Conservation (phyloP, 2,888 invertebrate genomes). For the Kuschelorhynchus macadamiae region DNA sequence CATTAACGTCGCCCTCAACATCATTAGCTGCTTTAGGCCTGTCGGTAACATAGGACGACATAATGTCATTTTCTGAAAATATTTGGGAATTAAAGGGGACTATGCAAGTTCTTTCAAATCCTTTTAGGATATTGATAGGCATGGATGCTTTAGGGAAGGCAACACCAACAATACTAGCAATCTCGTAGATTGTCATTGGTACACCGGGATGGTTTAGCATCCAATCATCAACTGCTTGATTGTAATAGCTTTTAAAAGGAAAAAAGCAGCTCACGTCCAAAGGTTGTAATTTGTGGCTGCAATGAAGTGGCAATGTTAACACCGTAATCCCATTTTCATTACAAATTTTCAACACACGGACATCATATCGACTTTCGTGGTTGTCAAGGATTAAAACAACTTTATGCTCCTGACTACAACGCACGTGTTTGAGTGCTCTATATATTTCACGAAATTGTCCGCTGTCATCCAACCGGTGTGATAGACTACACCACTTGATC, state of each 20-base stretch:
- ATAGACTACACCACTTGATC: conserved; percentile 7
- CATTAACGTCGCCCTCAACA: not conserved
- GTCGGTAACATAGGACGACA: too few relatives aligned
- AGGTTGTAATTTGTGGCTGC: too few relatives aligned
- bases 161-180: too few relatives aligned
- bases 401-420: conserved; percentile 22
- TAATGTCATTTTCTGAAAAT: not conserved
- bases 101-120: conserved; percentile 11
- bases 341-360: conserved; percentile 40
- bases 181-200: not conserved
- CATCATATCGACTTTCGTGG: conserved; percentile 43
- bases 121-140: conserved; percentile 20
- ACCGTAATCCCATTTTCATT: conserved; percentile 50
- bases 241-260: not conserved
- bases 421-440: conserved; percentile 11
- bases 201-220: conserved; percentile 28
- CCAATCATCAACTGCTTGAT: conserved; percentile 27
- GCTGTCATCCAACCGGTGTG: conserved; percentile 35
- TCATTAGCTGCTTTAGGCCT: not conserved
- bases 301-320: conserved; percentile 57
- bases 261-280: too few relatives aligned
- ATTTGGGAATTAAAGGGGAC: too few relatives aligned
- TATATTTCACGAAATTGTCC: conserved; percentile 45
- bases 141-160: not conserved
- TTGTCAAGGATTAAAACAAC: conserved; percentile 33